phyloP scores from a whole-genome alignment of 2,888 invertebrate species.

The Latheticus oryzae region DNA sequence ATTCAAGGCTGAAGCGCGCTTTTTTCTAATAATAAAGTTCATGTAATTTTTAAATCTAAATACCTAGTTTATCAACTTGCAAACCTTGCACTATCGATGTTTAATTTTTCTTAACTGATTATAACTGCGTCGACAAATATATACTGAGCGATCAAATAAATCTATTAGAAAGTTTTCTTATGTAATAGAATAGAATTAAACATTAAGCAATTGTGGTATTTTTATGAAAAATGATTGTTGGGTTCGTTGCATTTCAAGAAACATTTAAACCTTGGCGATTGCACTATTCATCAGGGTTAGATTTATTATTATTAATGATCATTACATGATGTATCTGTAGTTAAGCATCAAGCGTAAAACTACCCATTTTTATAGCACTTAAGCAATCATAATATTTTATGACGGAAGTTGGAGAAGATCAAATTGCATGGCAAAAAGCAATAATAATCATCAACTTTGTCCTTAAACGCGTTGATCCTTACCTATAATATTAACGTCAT shows the following conservation, averaged over 20 bases:
- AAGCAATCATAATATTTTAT: slow-evolving; percentile 31
- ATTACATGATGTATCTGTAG: slow-evolving; percentile 19
- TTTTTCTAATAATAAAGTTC: no score
- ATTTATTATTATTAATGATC: slow-evolving; percentile 18
- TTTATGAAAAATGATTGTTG: slow-evolving; percentile 19
- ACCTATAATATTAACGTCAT: slow-evolving; percentile 14
- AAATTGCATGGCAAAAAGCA: slow-evolving; percentile 30
- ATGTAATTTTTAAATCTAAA: no score
- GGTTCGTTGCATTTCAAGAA: slow-evolving; percentile 11
- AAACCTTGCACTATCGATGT: no score
- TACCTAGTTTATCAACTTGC: no score
- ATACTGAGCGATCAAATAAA: slow-evolving; percentile 3
- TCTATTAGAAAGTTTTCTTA: slow-evolving; percentile 23
- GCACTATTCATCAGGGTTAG: slow-evolving; percentile 29
- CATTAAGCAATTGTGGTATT: slow-evolving; percentile 29
- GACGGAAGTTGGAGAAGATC: slow-evolving; percentile 33
- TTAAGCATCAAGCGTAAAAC: slow-evolving; percentile 34
- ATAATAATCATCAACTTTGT: slow-evolving; percentile 34
- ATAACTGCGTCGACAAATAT: background rate
- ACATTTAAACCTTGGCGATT: slow-evolving; percentile 15
- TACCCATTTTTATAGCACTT: slow-evolving; percentile 29
- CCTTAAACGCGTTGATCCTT: slow-evolving; percentile 19
- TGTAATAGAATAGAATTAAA: slow-evolving; percentile 19
- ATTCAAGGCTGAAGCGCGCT: no score
- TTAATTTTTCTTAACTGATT: no score